phyloP scores from a whole-genome alignment of 1,140 invertebrate genomes.

The Drosophila fuyamai region DNA sequence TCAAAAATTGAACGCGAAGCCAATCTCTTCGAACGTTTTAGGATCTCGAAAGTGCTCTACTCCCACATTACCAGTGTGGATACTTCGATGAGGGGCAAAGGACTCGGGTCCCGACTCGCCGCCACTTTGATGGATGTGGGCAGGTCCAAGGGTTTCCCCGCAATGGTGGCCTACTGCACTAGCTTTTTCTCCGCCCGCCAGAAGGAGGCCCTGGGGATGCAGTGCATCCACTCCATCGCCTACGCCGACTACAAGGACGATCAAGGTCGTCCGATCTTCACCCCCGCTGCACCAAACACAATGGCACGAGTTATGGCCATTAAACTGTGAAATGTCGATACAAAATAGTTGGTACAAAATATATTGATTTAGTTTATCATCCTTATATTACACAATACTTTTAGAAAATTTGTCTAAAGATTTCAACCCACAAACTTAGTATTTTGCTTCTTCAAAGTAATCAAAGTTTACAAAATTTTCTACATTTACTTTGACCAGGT shows the following conservation, averaged over 20 bases:
- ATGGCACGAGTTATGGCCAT: conserved; percentile 13
- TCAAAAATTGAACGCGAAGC: conserved; percentile 16
- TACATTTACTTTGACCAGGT: too few species aligned
- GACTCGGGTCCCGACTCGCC: conserved; percentile 40
- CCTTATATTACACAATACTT: too few species aligned
- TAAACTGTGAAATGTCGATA: conserved; percentile 49
- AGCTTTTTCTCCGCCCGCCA: conserved; percentile 39
- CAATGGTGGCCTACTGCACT: conserved; percentile 43
- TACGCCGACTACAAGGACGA: conserved; percentile 46
- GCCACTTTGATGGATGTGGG: conserved; percentile 52
- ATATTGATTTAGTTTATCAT: not conserved
- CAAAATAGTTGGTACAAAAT: not conserved
- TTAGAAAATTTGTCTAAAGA: too few species aligned
- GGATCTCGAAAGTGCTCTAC: conserved; percentile 32
- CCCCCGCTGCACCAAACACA: conserved; percentile 26
- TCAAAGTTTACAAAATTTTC: too few species aligned
- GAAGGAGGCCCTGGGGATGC: conserved; percentile 23
- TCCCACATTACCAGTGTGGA: conserved; percentile 45
- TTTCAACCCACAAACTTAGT: too few species aligned
- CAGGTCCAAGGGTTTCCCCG: conserved; percentile 35
- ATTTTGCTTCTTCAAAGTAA: too few species aligned
- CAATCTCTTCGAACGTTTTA: conserved; percentile 21
- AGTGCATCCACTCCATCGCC: conserved; percentile 6
- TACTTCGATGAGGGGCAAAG: conserved; percentile 48
- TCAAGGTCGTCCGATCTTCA: conserved; percentile 20